Evolutionary conservation across 2,113 vertebrate genomes (phyloP).

Genomic region (Sinocyclocheilus anshuiensis): DNA sequence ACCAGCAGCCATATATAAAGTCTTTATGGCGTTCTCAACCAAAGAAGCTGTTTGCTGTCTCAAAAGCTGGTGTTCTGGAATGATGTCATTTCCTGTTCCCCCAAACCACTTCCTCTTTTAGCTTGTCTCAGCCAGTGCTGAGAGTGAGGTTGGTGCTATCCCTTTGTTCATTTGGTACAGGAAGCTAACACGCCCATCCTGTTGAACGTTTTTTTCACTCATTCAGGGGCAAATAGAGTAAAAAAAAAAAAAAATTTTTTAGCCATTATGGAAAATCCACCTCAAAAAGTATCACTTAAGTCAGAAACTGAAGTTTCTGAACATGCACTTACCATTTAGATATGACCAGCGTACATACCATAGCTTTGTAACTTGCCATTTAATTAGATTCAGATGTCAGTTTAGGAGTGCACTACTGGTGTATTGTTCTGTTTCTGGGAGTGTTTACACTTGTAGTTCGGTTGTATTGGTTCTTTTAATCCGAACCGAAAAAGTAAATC

Average conservation of each 20-base stretch:
- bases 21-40: background rate
- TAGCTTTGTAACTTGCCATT: background rate
- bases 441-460: too few relatives aligned
- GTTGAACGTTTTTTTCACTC: constrained; percentile 58
- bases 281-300: background rate
- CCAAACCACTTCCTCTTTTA: constrained; percentile 69
- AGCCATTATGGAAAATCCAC: background rate
- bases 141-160: constrained; percentile 64
- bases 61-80: constrained; percentile 44
- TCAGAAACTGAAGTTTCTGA: too few relatives aligned
- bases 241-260: background rate
- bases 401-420: too few relatives aligned
- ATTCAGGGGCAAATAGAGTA: background rate
- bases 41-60: background rate
- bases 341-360: background rate
- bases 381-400: background rate
- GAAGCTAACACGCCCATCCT: constrained; percentile 75
- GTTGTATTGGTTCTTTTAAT: too few relatives aligned
- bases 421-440: too few relatives aligned
- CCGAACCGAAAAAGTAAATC: too few relatives aligned
- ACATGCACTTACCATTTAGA: too few relatives aligned
- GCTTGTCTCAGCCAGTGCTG: constrained; percentile 56
- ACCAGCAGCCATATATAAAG: background rate
- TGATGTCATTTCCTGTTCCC: constrained; percentile 72
- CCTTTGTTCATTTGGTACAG: constrained; percentile 70